These are phyloP conservation scores for Rhaphigaster nebulosa DNA, from an alignment of 2,888 invertebrate genomes.

Conservation along the genomic window DNA sequence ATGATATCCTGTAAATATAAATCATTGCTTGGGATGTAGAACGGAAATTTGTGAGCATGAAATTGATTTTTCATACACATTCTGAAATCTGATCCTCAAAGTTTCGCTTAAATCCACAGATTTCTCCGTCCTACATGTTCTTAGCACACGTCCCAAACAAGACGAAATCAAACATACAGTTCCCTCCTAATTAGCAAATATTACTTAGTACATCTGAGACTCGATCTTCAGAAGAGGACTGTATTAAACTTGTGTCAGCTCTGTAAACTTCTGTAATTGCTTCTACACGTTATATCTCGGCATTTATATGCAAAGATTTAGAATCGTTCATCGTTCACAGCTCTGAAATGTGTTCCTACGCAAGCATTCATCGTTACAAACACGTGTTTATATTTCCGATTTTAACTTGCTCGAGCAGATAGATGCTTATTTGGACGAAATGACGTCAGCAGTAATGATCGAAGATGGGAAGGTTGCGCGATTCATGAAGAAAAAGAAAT, in stretches of 20 bases:
- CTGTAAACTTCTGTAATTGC: slow-evolving; percentile 18
- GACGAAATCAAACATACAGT: not conserved
- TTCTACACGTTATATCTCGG: not conserved
- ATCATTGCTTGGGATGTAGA: not conserved
- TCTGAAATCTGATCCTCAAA: not conserved
- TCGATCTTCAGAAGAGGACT: not conserved
- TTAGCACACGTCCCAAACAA: not conserved
- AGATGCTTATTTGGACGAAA: too few species aligned
- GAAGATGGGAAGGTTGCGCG: too few species aligned
- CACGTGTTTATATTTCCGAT: too few species aligned
- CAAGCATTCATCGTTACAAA: too few species aligned
- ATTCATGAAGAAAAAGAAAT: too few species aligned
- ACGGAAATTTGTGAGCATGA: not conserved
- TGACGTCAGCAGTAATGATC: too few species aligned
- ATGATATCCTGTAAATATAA: not conserved
- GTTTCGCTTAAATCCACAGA: not conserved
- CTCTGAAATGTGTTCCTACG: not conserved
- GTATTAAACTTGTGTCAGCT: slow-evolving; percentile 17
- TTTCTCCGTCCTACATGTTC: not conserved
- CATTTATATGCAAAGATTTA: not conserved
- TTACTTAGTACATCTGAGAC: not conserved
- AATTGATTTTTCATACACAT: not conserved
- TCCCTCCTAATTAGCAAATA: slow-evolving; percentile 9
- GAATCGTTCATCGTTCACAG: not conserved
- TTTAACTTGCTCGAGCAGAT: too few species aligned